Evolutionary conservation across 2,888 invertebrate genomes (phyloP).

Genomic region (Sylvicola cinctus): DNA sequence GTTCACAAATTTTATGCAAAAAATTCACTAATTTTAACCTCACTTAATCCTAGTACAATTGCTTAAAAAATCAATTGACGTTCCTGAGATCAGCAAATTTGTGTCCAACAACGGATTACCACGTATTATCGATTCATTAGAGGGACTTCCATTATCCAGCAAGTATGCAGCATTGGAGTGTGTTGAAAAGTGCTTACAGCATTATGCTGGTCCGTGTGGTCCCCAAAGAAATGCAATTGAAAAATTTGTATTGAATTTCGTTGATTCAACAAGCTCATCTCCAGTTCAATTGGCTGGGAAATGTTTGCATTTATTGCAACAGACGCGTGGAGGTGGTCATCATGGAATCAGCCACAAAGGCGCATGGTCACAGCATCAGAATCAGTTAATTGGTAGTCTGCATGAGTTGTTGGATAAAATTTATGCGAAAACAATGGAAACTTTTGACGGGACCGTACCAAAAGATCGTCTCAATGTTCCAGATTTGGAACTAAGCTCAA

Average conservation of each 20-base stretch:
- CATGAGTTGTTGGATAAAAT: constrained; percentile 12
- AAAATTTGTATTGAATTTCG: constrained; percentile 12
- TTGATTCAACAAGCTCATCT: constrained; percentile 11
- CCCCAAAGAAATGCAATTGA: constrained; percentile 12
- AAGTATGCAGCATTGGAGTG: constrained; percentile 12
- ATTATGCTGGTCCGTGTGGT: constrained; percentile 15
- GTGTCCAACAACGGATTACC: constrained; percentile 12
- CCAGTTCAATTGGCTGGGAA: constrained; percentile 13
- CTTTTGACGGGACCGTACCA: constrained; percentile 9
- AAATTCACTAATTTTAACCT: neutral
- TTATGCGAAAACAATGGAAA: constrained; percentile 13
- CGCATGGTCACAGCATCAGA: constrained; percentile 15
- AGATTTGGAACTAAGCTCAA: constrained; percentile 9
- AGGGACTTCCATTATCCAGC: constrained; percentile 6
- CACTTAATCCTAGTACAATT: constrained; percentile 10
- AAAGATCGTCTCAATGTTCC: constrained; percentile 8
- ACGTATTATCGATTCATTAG: constrained; percentile 14
- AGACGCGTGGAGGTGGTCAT: constrained; percentile 15
- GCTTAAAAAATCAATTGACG: constrained; percentile 11
- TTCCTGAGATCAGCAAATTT: constrained; percentile 14
- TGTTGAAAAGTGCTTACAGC: constrained; percentile 13
- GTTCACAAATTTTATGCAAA: neutral
- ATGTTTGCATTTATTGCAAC: constrained; percentile 17
- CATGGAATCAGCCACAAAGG: constrained; percentile 14
- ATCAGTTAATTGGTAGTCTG: constrained; percentile 13